Evolutionary conservation across 1,140 invertebrate species (phyloP).

Genomic region (Drosophila busckii): DNA sequence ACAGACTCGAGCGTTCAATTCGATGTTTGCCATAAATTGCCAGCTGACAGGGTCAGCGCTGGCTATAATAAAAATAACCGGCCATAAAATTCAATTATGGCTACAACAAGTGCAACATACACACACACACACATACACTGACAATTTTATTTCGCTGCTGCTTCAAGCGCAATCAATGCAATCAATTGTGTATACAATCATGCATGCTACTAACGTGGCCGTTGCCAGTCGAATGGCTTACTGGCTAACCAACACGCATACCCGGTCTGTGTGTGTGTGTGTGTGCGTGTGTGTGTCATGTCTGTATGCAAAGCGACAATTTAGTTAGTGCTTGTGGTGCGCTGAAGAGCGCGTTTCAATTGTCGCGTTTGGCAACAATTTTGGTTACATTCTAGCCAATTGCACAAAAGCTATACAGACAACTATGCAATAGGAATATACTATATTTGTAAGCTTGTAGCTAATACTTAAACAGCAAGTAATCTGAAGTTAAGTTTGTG

Average conservation of each 20-base stretch:
- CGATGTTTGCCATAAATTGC: slow-evolving; percentile 72
- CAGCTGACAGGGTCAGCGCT: slow-evolving; percentile 47
- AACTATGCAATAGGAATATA: too few relatives aligned
- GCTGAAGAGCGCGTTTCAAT: background rate
- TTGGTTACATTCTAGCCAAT: slow-evolving; percentile 47
- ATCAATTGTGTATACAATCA: slow-evolving; percentile 66
- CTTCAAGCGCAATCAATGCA: slow-evolving; percentile 54
- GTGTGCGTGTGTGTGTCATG: too few relatives aligned
- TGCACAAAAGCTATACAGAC: too few relatives aligned
- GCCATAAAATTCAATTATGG: slow-evolving; percentile 74
- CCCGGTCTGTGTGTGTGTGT: too few relatives aligned
- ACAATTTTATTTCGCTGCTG: slow-evolving; percentile 22
- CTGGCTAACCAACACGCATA: slow-evolving; percentile 23
- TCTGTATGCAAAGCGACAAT: slow-evolving; percentile 43
- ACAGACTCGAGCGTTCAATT: slow-evolving; percentile 23
- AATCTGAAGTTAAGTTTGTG: too few relatives aligned
- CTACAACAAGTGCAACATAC: slow-evolving; percentile 64
- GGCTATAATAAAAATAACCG: slow-evolving; percentile 77
- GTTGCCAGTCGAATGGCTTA: slow-evolving; percentile 21
- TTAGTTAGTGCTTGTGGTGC: slow-evolving; percentile 32
- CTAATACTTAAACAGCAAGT: too few relatives aligned
- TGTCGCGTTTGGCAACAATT: slow-evolving; percentile 33
- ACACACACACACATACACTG: slow-evolving; percentile 3
- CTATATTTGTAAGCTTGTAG: too few relatives aligned
- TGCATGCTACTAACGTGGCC: slow-evolving; percentile 1